phyloP scores from a whole-genome alignment of 2,797 vertebrate genomes.

The Leptatherina wallacei region DNA sequence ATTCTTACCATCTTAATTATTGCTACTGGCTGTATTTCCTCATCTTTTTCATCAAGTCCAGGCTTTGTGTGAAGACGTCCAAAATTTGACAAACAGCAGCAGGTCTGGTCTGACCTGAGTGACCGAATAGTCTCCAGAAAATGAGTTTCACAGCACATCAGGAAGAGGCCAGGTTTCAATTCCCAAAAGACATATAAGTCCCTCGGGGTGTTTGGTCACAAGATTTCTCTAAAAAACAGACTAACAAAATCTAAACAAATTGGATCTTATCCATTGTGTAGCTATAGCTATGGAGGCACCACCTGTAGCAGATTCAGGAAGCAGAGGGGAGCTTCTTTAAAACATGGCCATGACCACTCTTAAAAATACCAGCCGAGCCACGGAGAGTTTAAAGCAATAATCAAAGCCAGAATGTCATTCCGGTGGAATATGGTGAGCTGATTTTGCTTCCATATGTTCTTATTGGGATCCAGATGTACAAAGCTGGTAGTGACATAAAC shows the following conservation, averaged over 20 bases:
- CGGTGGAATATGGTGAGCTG: conserved; percentile 59
- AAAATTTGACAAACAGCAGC: conserved; percentile 52
- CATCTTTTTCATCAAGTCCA: conserved; percentile 20
- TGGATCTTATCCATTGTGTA: conserved; percentile 23
- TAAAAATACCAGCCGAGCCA: conserved; percentile 41
- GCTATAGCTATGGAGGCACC: conserved; percentile 6
- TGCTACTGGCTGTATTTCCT: conserved; percentile 21
- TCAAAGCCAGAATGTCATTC: conserved; percentile 54
- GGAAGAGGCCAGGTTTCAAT: conserved; percentile 49
- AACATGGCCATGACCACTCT: conserved; percentile 35
- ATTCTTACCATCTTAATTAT: conserved; percentile 19
- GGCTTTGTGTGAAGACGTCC: conserved; percentile 28
- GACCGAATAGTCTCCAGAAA: conserved; percentile 45
- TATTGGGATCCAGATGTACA: conserved; percentile 71
- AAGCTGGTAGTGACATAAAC: conserved; percentile 42
- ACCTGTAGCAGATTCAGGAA: conserved; percentile 12
- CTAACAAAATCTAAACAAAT: conserved; percentile 10
- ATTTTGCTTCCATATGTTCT: conserved; percentile 62
- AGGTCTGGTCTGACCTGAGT: conserved; percentile 24
- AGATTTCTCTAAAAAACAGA: conserved; percentile 20
- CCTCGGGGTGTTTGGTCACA: conserved; percentile 37
- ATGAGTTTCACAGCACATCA: conserved; percentile 65
- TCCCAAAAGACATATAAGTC: conserved; percentile 56
- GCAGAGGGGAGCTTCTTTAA: conserved; percentile 22
- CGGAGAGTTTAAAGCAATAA: conserved; percentile 48